A percentile compares a stretch with the other conserved stretches of the same genome.
Conservation (phyloP, 2,113 vertebrate species). For the Tinamus guttatus region DNA sequence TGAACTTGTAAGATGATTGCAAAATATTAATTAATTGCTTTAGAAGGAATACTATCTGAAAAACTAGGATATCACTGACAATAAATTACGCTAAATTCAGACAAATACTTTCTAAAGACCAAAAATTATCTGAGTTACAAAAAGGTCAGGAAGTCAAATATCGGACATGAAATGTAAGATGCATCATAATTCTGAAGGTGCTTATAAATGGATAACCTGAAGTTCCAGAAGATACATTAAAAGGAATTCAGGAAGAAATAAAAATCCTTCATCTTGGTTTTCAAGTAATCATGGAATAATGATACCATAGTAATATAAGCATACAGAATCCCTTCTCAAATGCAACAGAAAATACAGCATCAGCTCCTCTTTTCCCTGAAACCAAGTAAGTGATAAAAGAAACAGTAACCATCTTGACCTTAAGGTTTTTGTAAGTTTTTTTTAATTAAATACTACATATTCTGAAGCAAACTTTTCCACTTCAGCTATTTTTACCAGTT, state of each 20-base stretch:
- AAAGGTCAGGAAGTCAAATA: neutral
- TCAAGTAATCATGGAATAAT: neutral
- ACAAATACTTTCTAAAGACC: neutral
- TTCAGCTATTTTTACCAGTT: neutral
- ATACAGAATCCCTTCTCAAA: neutral
- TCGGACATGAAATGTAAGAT: neutral
- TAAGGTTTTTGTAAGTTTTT: neutral
- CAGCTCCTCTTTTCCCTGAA: neutral
- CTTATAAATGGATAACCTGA: neutral
- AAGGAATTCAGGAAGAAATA: neutral
- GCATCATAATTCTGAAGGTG: neutral
- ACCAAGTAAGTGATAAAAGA: neutral
- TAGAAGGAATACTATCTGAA: neutral
- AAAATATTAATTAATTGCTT: accelerated
- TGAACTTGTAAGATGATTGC: neutral
- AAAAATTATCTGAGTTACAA: neutral
- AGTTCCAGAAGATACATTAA: neutral
- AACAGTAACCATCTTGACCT: neutral
- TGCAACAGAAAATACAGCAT: neutral
- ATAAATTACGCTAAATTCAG: neutral
- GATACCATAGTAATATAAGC: neutral
- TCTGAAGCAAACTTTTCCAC: neutral
- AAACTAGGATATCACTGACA: neutral
- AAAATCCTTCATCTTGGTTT: neutral
- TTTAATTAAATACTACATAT: neutral